Conservation (phyloP, 2,797 vertebrate genomes). For the Dicrostonyx torquatus region DNA sequence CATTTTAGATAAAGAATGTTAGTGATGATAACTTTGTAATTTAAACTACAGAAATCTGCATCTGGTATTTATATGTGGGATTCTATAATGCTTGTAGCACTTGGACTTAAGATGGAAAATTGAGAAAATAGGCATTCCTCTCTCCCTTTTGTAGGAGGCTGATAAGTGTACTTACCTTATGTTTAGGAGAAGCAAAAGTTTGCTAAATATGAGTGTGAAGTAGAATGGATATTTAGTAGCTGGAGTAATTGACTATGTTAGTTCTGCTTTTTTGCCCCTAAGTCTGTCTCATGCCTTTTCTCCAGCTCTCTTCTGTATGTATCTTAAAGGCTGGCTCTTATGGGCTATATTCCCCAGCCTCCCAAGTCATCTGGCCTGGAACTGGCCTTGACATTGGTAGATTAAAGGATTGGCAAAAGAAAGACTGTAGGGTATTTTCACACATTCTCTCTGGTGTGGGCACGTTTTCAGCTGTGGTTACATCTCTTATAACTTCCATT, state of each 20-base stretch:
- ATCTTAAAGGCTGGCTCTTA: background rate
- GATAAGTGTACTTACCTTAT: background rate
- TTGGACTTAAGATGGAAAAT: slow-evolving; percentile 19
- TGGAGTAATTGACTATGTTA: background rate
- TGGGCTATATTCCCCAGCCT: background rate
- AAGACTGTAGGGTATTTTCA: background rate
- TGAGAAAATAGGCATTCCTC: slow-evolving; percentile 17
- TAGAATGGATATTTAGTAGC: slow-evolving; percentile 17
- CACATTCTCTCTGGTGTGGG: slow-evolving; percentile 26
- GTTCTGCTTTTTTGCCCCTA: background rate
- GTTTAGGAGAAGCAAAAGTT: background rate
- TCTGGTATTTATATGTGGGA: slow-evolving; percentile 23
- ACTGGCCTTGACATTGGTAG: slow-evolving; percentile 18
- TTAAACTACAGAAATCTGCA: slow-evolving; percentile 19
- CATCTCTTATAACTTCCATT: slow-evolving; percentile 1
- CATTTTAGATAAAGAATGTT: background rate
- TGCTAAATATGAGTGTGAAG: background rate
- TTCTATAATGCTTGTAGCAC: background rate
- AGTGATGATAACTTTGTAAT: slow-evolving; percentile 19
- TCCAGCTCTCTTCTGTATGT: background rate
- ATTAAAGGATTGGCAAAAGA: slow-evolving; percentile 19
- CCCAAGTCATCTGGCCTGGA: slow-evolving; percentile 7
- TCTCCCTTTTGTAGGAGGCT: background rate
- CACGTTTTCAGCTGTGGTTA: slow-evolving; percentile 25
- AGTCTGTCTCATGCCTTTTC: slow-evolving; percentile 4